phyloP scores from a whole-genome alignment of 2,113 vertebrate species.

The Gopherus evgoodei region DNA sequence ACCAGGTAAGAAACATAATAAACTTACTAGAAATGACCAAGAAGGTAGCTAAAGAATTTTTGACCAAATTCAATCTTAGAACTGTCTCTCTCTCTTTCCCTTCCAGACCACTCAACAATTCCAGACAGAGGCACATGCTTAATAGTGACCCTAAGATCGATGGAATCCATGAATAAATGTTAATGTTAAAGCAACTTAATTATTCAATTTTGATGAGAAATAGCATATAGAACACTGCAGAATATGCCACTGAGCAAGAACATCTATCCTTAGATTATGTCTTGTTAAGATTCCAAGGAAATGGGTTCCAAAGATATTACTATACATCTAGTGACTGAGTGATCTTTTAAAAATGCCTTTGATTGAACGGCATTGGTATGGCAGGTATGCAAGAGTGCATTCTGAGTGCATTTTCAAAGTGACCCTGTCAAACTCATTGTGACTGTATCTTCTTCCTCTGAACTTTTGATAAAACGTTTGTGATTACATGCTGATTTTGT shows the following conservation, averaged over 20 bases:
- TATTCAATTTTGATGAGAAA: conserved; percentile 28
- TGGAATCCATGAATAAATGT: not conserved
- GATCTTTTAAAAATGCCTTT: conserved; percentile 41
- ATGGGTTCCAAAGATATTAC: conserved; percentile 42
- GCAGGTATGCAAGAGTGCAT: conserved; percentile 46
- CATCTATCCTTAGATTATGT: conserved; percentile 50
- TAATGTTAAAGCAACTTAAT: conserved; percentile 21
- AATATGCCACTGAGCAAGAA: conserved; percentile 22
- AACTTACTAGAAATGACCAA: not conserved
- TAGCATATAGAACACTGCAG: not conserved
- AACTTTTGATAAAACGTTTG: conserved; percentile 72
- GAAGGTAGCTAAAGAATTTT: not conserved
- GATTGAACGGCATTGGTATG: conserved; percentile 33
- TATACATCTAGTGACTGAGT: not conserved
- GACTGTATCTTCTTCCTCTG: conserved; percentile 49
- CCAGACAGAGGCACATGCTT: not conserved
- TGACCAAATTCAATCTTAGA: not conserved
- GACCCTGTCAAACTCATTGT: conserved; percentile 49
- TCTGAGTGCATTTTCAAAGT: conserved; percentile 68
- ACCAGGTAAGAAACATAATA: not conserved
- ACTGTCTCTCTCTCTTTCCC: not conserved
- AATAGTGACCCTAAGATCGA: not conserved
- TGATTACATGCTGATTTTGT: conserved; percentile 72
- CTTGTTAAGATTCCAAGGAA: conserved; percentile 62
- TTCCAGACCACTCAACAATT: not conserved